A percentile compares a stretch with the other conserved stretches of the same genome.
These are phyloP conservation scores for Trichonephila clavata DNA, from an alignment of 1,140 invertebrate genomes.

Conservation along the genomic window DNA sequence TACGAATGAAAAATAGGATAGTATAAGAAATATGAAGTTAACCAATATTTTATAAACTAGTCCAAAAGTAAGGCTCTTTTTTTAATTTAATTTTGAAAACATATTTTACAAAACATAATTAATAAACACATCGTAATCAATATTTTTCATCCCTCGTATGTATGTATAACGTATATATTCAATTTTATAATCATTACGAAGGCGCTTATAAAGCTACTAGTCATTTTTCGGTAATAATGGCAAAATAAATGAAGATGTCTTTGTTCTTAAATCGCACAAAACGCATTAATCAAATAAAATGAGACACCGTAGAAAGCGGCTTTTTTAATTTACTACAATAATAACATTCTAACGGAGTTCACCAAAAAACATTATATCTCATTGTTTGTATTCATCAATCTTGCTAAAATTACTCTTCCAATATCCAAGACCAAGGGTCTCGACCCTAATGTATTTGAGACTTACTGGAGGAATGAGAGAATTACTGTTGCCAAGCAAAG, in stretches of 20 bases:
- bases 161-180: no score
- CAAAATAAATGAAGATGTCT: not conserved
- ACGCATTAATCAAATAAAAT: slow-evolving; percentile 2
- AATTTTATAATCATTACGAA: no score
- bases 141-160: no score
- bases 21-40: no score
- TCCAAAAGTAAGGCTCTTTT: no score
- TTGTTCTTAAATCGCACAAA: not conserved
- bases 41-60: no score
- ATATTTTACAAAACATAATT: no score
- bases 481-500: slow-evolving; percentile 53
- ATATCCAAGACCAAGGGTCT: slow-evolving; percentile 36
- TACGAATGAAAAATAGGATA: no score
- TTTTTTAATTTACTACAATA: not conserved
- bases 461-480: slow-evolving; percentile 51
- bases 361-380: slow-evolving; percentile 19
- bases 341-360: not conserved
- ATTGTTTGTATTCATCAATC: slow-evolving; percentile 54
- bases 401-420: slow-evolving; percentile 58
- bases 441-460: slow-evolving; percentile 47
- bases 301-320: not conserved
- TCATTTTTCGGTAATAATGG: not conserved
- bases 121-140: no score
- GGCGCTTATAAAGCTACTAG: not conserved
- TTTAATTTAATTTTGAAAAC: no score